Evolutionary conservation across 2,113 vertebrate species (phyloP), one percentile per base, ranked within the genome.

Genomic region (Callocephalon fimbriatum): DNA sequence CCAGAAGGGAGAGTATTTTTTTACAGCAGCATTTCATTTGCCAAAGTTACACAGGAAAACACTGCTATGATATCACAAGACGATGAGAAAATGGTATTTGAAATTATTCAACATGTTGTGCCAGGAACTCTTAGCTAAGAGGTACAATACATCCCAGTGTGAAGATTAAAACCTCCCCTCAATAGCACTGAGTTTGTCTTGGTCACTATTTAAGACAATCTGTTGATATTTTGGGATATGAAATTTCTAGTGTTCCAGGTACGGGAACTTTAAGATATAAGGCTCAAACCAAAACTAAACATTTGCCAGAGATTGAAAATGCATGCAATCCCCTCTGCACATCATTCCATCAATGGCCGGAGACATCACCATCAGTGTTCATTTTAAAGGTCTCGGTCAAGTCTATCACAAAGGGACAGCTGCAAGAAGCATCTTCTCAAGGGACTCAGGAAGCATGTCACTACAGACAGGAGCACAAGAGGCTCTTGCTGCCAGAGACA

Each of bases 1-100:
- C 45, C 40, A 91, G 40, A 42, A 90, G 42, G 2, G 6, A 50
- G 38, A 59, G 4, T 0, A 9, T 10, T 62, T 51, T 45, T 84
- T 45, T 10, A 32, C 84, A 38, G 58, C 37, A 29, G 50, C 40
- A 38, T 31, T 63, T 65, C 68, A 29, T 40, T 19, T 79, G 58
- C 71, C 21, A 53, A 53, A 50, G 17, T 50, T 8, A 19, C 23
- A 67, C 37, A 50, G 38, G 26, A 51, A 76, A 62, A 48, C 31
- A 7, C 38, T 22, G 10, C 48, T 47, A 19, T 0, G 0, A 45
- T 9, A 68, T 2, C 20, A 3, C 25, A 13, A 76, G 66, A n/a
- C 10, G 7, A 29, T 40, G 38, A 75, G 44, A 73, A 88, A 89
- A 76, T 1, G 8, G 7, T 23, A 20, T 68, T 65, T 65, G 9